Evolutionary conservation across 2,888 invertebrate species (phyloP), one percentile per base, ranked within the genome.

Genomic region (Clivina fossor): DNA sequence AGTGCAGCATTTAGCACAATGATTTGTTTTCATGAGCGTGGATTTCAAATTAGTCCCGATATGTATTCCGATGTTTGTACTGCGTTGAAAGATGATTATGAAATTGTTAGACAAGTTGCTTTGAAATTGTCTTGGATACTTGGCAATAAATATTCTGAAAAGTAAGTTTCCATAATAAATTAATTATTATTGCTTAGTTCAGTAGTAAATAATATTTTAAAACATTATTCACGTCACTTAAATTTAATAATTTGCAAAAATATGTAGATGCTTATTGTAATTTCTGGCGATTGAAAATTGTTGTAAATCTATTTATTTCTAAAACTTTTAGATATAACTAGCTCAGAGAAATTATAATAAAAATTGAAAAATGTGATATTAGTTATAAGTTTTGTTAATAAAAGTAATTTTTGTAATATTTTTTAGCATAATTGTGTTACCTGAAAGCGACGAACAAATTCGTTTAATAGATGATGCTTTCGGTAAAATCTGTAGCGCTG

Each of bases 391-490:
- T n/a, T n/a, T n/a, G n/a, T n/a, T n/a, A n/a, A n/a, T n/a, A n/a
- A n/a, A n/a, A n/a, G n/a, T n/a, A n/a, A n/a, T 57, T 62, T 58
- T n/a, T n/a, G n/a, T n/a, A n/a, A n/a, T n/a, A n/a, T n/a, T 60
- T 73, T 73, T 35, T 68, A 89, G 86, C 68, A 78, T 83, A 61
- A 85, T 87, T 64, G 81, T 82, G 22, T 76, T 85, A 9, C 80
- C 82, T 49, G 85, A 86, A 16, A 87, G 86, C 48, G 88, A 88
- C 61, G 92, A 93, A 62, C 89, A 91, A 55, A 82, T 96, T 63
- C 83, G 95, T 0, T 77, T 98, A 63, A 87, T 93, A 22, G 98
- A 99, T 72, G 95, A 97, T 69, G 96, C 96, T 1, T 99, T 99
- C 77, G 91, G 91, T 11, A 90, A 92, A 73, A 88, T 98, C 15